Percentiles rank a stretch among this genome's conserved stretches.
Conservation (phyloP, 2,888 invertebrate genomes). For the Apamea anceps region DNA sequence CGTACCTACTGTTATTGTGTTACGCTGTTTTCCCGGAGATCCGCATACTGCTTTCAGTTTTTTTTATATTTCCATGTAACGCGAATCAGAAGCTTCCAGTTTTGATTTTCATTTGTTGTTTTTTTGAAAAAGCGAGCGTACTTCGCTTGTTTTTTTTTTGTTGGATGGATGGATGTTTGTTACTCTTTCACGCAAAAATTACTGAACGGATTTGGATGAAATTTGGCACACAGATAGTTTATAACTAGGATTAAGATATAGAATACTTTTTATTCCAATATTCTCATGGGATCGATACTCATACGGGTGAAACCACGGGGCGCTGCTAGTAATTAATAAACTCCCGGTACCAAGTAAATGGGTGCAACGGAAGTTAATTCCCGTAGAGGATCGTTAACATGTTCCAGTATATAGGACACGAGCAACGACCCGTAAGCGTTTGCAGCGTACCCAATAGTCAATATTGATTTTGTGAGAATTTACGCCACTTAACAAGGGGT, state of each 20-base stretch:
- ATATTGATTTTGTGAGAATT: conserved; percentile 80
- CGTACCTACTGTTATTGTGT: background rate
- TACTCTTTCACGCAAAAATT: too few relatives aligned
- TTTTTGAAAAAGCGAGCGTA: background rate
- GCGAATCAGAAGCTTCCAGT: background rate
- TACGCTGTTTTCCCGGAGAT: background rate
- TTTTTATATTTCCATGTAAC: too few relatives aligned
- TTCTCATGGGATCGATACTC: too few relatives aligned
- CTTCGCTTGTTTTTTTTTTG: background rate
- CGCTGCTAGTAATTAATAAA: conserved; percentile 11
- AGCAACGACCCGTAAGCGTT: conserved; percentile 76
- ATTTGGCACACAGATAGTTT: too few relatives aligned
- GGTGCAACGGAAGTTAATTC: conserved; percentile 40
- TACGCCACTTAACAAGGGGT: conserved; percentile 53
- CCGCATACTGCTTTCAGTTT: too few relatives aligned
- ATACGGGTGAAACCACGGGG: too few relatives aligned
- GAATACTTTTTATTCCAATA: too few relatives aligned
- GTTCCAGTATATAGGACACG: conserved; percentile 74
- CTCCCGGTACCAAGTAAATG: background rate
- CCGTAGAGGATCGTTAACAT: conserved; percentile 54
- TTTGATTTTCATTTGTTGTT: background rate
- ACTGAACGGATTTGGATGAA: too few relatives aligned
- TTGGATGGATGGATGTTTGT: too few relatives aligned
- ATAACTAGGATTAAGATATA: too few relatives aligned
- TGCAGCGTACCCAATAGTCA: conserved; percentile 69